A percentile compares a stretch with the other conserved stretches of the same genome.
phyloP scores from a whole-genome alignment of 2,113 vertebrate species.

The Boleophthalmus pectinirostris region DNA sequence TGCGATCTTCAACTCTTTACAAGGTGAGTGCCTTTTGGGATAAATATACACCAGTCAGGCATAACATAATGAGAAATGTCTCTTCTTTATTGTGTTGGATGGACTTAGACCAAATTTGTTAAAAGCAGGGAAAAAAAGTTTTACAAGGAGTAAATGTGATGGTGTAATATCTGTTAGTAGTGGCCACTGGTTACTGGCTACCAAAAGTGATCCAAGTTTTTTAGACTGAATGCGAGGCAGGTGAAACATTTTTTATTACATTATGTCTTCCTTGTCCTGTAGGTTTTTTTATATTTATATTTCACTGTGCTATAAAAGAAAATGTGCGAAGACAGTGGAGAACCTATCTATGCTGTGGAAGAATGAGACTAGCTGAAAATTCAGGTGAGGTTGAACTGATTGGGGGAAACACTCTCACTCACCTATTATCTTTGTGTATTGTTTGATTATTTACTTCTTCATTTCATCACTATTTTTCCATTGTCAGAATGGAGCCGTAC shows the following conservation, averaged over 20 bases:
- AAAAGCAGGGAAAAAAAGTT: neutral
- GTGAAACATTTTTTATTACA: neutral
- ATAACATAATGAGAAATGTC: too few relatives aligned
- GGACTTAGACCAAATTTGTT: neutral
- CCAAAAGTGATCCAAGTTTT: too few relatives aligned
- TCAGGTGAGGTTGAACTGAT: conserved; percentile 74
- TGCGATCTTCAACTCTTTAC: conserved; percentile 92
- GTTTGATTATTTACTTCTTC: neutral
- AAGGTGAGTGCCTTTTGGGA: conserved; percentile 78
- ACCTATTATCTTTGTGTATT: neutral
- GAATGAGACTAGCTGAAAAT: conserved; percentile 86
- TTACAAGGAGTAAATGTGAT: too few relatives aligned
- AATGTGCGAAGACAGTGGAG: conserved; percentile 94
- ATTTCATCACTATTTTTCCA: neutral
- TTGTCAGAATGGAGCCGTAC: conserved; percentile 79
- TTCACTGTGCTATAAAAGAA: conserved; percentile 92
- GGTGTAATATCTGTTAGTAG: too few relatives aligned
- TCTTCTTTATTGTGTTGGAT: neutral
- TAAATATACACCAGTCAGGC: neutral
- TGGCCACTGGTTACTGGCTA: too few relatives aligned
- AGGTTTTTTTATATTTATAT: conserved; percentile 98
- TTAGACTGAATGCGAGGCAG: neutral
- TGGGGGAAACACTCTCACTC: neutral
- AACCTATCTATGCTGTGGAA: conserved; percentile 91
- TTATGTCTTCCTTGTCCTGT: conserved; percentile 20